Base-by-base conservation (phyloP, 2,797 vertebrate genomes). In the Anguilla marmorata region DNA sequence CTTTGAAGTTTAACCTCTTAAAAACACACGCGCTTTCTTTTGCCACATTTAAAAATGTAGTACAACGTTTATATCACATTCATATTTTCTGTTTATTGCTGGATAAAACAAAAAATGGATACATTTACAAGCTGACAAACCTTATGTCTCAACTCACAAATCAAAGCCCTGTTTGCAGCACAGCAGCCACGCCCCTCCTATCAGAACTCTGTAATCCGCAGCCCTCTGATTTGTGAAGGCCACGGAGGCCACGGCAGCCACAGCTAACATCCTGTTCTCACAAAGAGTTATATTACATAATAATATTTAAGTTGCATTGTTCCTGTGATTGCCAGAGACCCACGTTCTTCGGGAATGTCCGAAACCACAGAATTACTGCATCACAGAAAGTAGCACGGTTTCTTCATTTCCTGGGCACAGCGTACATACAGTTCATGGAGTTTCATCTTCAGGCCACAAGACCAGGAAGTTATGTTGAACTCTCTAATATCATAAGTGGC, bases 331-430 rank as follows among this genome's bases (percentile, higher is more conserved):
- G 79, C 85, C 56, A 83, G 54, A 80, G 24, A 82, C 54, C 54
- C 33, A 30, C 69, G 63, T 58, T 86, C 50, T 89, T 82, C 56
- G 85, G 85, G 48, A 56, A 83, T 83, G 58, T 16, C 60, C 37
- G 88, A 56, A 80, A 86, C 86, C 60, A 69, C 88, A 87, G 24
- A 3, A 87, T 89, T 74, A 89, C 92, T 90, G 88, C 88, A 86
- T 66, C 89, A 91, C 87, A 91, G 86, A 88, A 92, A 93, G 93
- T 91, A 91, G 92, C 91, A 92, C 66, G 5, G 91, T 94, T 95
- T 93, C 92, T 92, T 95, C 90, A 95, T 94, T 95, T 95, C 94
- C 94, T 94, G 91, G 90, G 89, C 90, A 90, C 89, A 88, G 91
- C 89, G 85, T 90, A 89, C 90, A 91, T 24, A 72, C 41, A 85